Evolutionary conservation across 1,140 invertebrate genomes (phyloP).

Genomic region (Manduca sexta): DNA sequence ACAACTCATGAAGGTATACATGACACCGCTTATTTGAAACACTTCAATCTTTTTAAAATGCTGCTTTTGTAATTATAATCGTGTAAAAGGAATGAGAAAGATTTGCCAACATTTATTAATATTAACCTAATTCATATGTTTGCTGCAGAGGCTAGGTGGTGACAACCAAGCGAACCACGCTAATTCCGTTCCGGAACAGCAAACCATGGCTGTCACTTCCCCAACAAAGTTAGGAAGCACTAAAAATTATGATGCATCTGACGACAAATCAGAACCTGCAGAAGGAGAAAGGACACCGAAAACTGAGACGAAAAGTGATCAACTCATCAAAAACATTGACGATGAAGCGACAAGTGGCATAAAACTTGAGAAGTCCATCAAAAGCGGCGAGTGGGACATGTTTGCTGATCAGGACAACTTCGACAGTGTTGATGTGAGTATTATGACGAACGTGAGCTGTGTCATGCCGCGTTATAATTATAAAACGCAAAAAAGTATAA

Average conservation of each 20-base stretch:
- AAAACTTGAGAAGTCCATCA: constrained; percentile 46
- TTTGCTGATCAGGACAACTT: constrained; percentile 93
- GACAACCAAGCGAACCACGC: constrained; percentile 70
- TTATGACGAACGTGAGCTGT: too few species aligned
- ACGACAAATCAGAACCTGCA: not conserved
- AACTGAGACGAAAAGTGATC: not conserved
- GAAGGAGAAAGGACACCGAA: not conserved
- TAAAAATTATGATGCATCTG: not conserved
- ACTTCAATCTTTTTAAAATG: too few species aligned
- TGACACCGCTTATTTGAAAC: too few species aligned
- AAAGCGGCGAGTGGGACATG: constrained; percentile 85
- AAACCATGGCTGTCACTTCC: not conserved
- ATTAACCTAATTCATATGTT: not conserved
- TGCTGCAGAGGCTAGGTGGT: constrained; percentile 45
- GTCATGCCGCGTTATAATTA: too few species aligned
- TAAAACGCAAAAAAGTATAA: too few species aligned
- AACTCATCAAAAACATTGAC: constrained; percentile 9
- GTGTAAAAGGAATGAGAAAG: too few species aligned
- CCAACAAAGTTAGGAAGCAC: not conserved
- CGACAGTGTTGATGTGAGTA: constrained; percentile 87
- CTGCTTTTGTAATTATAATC: too few species aligned
- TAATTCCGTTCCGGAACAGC: not conserved
- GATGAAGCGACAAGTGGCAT: constrained; percentile 23
- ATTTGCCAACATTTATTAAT: too few species aligned
- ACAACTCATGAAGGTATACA: constrained; percentile 85